Conservation (phyloP, 2,888 invertebrate species). For the Geotrupes spiniger region DNA sequence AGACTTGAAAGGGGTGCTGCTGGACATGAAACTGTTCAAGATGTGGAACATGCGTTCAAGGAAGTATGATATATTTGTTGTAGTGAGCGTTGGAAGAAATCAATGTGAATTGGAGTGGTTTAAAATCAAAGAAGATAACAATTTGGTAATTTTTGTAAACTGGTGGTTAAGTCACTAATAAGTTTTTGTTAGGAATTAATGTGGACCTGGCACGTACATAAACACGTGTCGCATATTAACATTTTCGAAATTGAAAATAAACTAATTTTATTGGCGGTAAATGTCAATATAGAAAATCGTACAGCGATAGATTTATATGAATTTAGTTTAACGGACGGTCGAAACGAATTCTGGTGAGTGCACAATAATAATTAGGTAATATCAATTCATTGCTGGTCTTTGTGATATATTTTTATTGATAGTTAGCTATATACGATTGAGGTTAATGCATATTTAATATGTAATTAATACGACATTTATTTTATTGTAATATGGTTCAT, state of each 20-base stretch:
- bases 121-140: constrained; percentile 30
- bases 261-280: constrained; percentile 30
- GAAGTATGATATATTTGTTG: constrained; percentile 32
- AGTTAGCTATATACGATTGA: too few relatives aligned
- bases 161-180: background rate
- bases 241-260: constrained; percentile 24
- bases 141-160: constrained; percentile 30
- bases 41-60: constrained; percentile 27
- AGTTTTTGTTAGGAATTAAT: constrained; percentile 28
- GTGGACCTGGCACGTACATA: constrained; percentile 35
- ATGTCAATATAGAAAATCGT: constrained; percentile 20
- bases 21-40: constrained; percentile 11
- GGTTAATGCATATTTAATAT: too few relatives aligned
- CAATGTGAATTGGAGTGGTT: constrained; percentile 40
- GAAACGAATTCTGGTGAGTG: too few relatives aligned
- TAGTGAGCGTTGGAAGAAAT: constrained; percentile 33
- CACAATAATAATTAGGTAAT: too few relatives aligned
- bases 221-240: constrained; percentile 31
- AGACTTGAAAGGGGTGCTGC: background rate
- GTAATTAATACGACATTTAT: too few relatives aligned
- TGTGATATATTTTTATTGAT: too few relatives aligned
- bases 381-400: too few relatives aligned
- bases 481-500: too few relatives aligned
- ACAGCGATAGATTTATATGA: constrained; percentile 41
- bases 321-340: too few relatives aligned